Percentiles rank a stretch among this genome's conserved stretches.
Conservation (phyloP, 2,113 vertebrate species). For the Recurvirostra avosetta region DNA sequence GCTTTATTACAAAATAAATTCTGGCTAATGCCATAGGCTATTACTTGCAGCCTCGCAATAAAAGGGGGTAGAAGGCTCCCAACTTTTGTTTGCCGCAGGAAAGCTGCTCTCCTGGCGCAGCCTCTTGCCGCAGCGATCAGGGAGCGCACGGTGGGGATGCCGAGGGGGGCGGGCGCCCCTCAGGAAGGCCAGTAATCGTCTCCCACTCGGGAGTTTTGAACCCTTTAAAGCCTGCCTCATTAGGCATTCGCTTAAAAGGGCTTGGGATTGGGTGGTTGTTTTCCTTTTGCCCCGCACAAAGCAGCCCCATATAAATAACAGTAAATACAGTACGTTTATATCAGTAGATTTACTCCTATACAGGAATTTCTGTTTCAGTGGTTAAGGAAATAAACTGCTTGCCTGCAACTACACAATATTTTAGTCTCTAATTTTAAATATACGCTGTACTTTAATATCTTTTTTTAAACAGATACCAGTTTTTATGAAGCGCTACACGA, state of each 20-base stretch:
- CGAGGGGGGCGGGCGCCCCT: not conserved
- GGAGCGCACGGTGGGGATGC: not conserved
- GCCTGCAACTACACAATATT: slow-evolving; percentile 82
- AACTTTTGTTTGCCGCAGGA: not conserved
- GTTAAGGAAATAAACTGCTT: slow-evolving; percentile 84
- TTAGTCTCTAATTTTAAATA: slow-evolving; percentile 92
- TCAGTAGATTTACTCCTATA: not conserved
- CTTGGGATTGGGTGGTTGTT: not conserved
- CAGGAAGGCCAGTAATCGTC: not conserved
- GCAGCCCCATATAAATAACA: not conserved
- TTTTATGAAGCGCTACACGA: slow-evolving; percentile 97
- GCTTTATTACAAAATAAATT: slow-evolving; percentile 50
- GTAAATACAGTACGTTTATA: not conserved
- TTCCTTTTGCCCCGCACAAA: not conserved
- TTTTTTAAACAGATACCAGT: slow-evolving; percentile 90
- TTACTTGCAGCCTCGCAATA: not conserved
- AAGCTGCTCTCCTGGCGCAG: not conserved
- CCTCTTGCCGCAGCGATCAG: not conserved
- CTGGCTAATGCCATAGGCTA: slow-evolving; percentile 16
- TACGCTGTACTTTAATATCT: slow-evolving; percentile 90
- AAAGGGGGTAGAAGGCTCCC: not conserved
- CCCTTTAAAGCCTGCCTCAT: not conserved
- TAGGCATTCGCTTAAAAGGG: not conserved
- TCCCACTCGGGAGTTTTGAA: not conserved
- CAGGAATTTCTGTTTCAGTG: slow-evolving; percentile 70